Evolutionary conservation across 2,888 invertebrate species (phyloP).

Genomic region (Drosophila subquinaria): DNA sequence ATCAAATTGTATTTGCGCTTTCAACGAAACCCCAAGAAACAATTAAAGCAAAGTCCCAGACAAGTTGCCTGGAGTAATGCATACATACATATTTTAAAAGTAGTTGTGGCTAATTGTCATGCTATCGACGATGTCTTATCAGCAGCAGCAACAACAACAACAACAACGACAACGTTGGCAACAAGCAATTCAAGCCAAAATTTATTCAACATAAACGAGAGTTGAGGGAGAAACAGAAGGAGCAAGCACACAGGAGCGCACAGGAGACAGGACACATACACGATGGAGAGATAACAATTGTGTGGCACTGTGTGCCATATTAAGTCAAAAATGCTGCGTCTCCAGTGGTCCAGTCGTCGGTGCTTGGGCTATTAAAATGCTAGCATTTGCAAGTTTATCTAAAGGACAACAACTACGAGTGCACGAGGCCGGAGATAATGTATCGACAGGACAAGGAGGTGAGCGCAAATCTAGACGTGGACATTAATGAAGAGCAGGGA

Average conservation of each 20-base stretch:
- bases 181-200: slow-evolving; percentile 69
- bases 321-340: slow-evolving; percentile 73
- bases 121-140: slow-evolving; percentile 77
- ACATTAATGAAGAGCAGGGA: slow-evolving; percentile 74
- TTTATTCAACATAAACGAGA: slow-evolving; percentile 68
- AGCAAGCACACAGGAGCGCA: slow-evolving; percentile 17
- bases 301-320: slow-evolving; percentile 46
- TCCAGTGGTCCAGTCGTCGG: slow-evolving; percentile 31
- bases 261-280: slow-evolving; percentile 30
- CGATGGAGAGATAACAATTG: slow-evolving; percentile 50
- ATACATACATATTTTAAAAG: slow-evolving; percentile 57
- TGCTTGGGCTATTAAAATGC: slow-evolving; percentile 74
- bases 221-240: slow-evolving; percentile 10
- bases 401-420: slow-evolving; percentile 20
- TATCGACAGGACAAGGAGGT: slow-evolving; percentile 75
- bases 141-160: slow-evolving; percentile 19
- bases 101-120: slow-evolving; percentile 76
- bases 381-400: slow-evolving; percentile 82
- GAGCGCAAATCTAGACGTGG: slow-evolving; percentile 71
- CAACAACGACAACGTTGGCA: slow-evolving; percentile 27
- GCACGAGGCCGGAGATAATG: slow-evolving; percentile 52
- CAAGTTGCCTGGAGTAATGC: slow-evolving; percentile 18
- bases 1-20: slow-evolving; percentile 69
- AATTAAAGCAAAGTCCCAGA: slow-evolving; percentile 57
- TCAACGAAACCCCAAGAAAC: slow-evolving; percentile 72